phyloP scores from a whole-genome alignment of 2,113 vertebrate genomes.

The Poeciliopsis occidentalis region DNA sequence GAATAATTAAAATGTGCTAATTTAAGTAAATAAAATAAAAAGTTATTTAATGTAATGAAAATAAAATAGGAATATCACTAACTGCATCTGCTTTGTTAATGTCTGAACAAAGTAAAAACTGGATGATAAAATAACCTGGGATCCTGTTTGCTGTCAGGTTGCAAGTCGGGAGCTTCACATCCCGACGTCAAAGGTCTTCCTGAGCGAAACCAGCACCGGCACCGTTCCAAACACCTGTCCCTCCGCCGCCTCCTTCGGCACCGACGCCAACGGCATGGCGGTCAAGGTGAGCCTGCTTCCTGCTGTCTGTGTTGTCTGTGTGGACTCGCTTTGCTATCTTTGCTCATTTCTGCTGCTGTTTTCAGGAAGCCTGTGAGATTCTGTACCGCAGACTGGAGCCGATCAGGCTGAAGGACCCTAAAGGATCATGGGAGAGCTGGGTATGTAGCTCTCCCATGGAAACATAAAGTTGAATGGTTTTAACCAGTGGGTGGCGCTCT shows the following conservation, averaged over 20 bases:
- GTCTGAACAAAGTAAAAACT: no score
- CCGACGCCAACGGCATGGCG: conserved; percentile 90
- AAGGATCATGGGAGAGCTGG: conserved; percentile 89
- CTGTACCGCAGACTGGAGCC: conserved; percentile 86
- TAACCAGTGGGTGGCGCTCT: no score
- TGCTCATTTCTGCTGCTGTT: neutral
- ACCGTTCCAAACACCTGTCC: conserved; percentile 85
- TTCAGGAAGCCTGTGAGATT: conserved; percentile 88
- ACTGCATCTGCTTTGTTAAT: no score
- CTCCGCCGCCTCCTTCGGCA: conserved; percentile 84
- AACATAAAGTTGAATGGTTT: neutral
- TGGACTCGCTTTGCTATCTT: no score
- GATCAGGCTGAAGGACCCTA: conserved; percentile 81
- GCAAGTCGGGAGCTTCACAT: conserved; percentile 87
- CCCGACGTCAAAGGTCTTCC: conserved; percentile 81
- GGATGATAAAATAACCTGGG: neutral
- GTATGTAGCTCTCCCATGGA: conserved; percentile 64
- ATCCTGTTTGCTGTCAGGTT: conserved; percentile 71
- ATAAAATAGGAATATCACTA: no score
- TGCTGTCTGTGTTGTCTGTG: no score
- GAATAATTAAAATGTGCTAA: no score
- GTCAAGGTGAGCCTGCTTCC: conserved; percentile 80
- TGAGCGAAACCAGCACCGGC: conserved; percentile 87
- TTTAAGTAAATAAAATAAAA: no score
- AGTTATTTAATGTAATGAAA: no score